phyloP scores from a whole-genome alignment of 2,113 vertebrate species.

The Paraplagusia blochii region DNA sequence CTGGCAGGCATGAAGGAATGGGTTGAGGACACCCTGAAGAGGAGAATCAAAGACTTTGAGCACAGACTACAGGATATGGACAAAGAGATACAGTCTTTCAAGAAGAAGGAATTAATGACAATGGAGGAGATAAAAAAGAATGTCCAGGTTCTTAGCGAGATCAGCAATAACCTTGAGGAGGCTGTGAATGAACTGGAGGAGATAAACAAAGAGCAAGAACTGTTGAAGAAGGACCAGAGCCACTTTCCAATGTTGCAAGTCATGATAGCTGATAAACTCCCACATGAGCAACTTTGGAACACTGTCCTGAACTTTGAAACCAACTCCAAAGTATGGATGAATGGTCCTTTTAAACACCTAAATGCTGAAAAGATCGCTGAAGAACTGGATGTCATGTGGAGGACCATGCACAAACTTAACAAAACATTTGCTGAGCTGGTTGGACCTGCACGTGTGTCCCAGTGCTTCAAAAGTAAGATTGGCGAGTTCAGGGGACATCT shows the following conservation, averaged over 20 bases:
- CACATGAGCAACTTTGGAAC: slow-evolving; percentile 86
- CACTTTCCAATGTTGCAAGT: slow-evolving; percentile 81
- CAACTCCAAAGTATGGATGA: slow-evolving; percentile 87
- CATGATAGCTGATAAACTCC: slow-evolving; percentile 78
- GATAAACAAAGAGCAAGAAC: slow-evolving; percentile 86
- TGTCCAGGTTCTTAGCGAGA: slow-evolving; percentile 74
- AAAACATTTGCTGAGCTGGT: slow-evolving; percentile 77
- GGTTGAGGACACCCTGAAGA: slow-evolving; percentile 71
- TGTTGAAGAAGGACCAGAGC: slow-evolving; percentile 81
- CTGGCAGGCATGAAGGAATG: slow-evolving; percentile 62
- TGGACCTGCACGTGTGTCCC: slow-evolving; percentile 78
- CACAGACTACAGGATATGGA: slow-evolving; percentile 67
- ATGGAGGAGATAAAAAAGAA: slow-evolving; percentile 82
- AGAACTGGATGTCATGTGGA: slow-evolving; percentile 84
- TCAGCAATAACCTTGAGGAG: slow-evolving; percentile 75
- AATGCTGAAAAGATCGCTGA: slow-evolving; percentile 83
- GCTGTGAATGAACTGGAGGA: slow-evolving; percentile 81
- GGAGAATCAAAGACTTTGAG: slow-evolving; percentile 76
- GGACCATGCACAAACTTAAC: slow-evolving; percentile 80
- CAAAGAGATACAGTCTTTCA: slow-evolving; percentile 81
- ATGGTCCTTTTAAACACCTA: slow-evolving; percentile 81
- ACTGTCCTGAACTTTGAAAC: slow-evolving; percentile 81
- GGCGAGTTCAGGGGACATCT: slow-evolving; percentile 86
- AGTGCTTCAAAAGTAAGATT: slow-evolving; percentile 78
- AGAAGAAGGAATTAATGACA: slow-evolving; percentile 75